phyloP scores from a whole-genome alignment of 2,113 vertebrate species.

The Danio rerio region GRCz12tu NC_133193.1:51332001-51332500 shows the following conservation, averaged over 20 bases:
- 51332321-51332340: not conserved
- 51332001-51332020: too few species aligned
- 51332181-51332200: constrained; percentile 62
- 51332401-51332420: not conserved
- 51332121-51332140: not conserved
- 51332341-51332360: not conserved
- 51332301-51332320: not conserved
- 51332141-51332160: constrained; percentile 59
- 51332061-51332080: too few species aligned
- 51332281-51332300: not conserved
- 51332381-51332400: not conserved
- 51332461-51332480: constrained; percentile 1
- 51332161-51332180: constrained; percentile 57
- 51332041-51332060: too few species aligned
- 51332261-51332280: constrained; percentile 8
- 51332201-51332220: constrained; percentile 34
- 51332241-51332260: constrained; percentile 18
- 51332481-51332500: not conserved
- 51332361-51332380: not conserved
- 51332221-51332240: constrained; percentile 56
- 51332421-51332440: too few species aligned
- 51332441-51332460: too few species aligned
- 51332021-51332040: too few species aligned
- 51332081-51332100: not conserved
- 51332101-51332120: not conserved